Evolutionary conservation across 2,797 vertebrate genomes (phyloP).

Genomic region (Pogoniulus pusillus): DNA sequence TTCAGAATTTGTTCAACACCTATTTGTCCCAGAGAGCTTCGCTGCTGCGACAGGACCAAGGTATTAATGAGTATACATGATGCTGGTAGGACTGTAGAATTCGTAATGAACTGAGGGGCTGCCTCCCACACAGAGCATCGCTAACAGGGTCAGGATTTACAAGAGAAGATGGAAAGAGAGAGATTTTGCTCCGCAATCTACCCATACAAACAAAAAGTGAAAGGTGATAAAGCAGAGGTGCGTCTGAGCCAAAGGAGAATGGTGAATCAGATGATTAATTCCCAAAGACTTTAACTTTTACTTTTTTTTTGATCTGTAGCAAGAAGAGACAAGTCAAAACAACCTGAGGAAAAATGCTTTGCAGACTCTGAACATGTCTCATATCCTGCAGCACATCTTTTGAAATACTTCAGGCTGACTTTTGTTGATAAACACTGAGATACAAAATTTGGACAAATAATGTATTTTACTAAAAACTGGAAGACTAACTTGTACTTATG

Average conservation of each 20-base stretch:
- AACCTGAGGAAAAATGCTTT: background rate
- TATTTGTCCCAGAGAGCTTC: background rate
- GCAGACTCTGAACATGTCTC: background rate
- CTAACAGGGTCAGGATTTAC: background rate
- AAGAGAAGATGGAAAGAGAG: background rate
- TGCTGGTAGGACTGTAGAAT: background rate
- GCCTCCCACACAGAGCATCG: background rate
- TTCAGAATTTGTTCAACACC: background rate
- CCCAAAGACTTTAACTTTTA: background rate
- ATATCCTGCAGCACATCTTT: background rate
- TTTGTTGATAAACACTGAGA: background rate
- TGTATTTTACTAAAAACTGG: background rate
- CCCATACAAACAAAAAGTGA: background rate
- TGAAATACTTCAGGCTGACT: background rate
- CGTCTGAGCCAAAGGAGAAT: background rate
- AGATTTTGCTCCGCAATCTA: background rate
- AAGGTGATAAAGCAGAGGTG: accelerated
- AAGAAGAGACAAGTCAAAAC: background rate
- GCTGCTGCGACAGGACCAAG: background rate
- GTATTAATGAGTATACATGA: background rate
- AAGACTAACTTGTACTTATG: background rate
- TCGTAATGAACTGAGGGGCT: background rate
- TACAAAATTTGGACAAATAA: background rate
- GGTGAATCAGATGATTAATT: background rate
- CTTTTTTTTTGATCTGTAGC: background rate